Evolutionary conservation across 2,797 vertebrate species (phyloP).

Genomic region (Intellagama lesueurii): DNA sequence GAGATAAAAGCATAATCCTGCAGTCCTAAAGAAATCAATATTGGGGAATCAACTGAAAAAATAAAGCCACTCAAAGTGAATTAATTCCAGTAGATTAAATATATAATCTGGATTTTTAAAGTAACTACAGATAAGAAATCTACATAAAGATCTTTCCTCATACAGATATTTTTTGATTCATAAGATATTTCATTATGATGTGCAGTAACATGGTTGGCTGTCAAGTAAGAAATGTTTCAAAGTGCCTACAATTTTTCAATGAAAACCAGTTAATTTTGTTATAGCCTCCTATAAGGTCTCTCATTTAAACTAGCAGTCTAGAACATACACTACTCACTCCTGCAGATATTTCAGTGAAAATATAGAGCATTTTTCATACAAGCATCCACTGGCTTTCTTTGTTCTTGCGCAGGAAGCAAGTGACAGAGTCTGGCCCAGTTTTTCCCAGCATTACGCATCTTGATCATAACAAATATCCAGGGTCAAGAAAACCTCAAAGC

Average conservation of each 20-base stretch:
- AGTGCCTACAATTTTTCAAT: neutral
- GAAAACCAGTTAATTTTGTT: neutral
- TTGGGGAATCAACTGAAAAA: constrained; percentile 41
- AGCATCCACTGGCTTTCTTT: neutral
- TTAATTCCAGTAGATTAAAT: constrained; percentile 44
- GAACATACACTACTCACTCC: neutral
- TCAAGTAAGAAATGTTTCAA: neutral
- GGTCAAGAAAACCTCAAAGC: rapidly evolving
- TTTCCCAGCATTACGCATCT: neutral
- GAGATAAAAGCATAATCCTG: constrained; percentile 49
- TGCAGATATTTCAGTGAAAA: neutral
- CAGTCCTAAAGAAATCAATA: constrained; percentile 54
- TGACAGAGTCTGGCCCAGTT: neutral
- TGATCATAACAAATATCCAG: neutral
- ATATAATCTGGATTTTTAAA: constrained; percentile 42
- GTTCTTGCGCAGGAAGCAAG: neutral
- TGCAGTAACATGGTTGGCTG: neutral
- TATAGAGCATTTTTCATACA: neutral
- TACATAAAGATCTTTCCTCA: neutral
- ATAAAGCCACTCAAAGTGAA: constrained; percentile 43
- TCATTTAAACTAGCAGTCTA: neutral
- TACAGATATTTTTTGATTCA: neutral
- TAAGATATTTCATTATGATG: neutral
- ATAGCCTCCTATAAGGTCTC: neutral
- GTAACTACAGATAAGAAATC: neutral